phyloP scores from a whole-genome alignment of 2,888 invertebrate species.

The Agriopis marginaria region DNA sequence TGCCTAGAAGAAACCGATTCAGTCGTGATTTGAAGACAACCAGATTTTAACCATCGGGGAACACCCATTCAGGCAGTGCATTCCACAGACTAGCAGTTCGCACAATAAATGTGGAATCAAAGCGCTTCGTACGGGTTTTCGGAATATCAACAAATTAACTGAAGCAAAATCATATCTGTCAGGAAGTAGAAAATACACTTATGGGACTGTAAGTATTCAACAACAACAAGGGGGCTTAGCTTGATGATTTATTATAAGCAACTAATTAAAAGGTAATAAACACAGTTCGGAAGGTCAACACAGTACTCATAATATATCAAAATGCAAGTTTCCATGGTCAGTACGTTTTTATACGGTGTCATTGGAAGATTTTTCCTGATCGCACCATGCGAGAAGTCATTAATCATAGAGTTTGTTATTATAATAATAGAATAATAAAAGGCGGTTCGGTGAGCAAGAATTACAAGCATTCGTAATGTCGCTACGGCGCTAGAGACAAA shows the following conservation, averaged over 20 bases:
- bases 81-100: too few species aligned
- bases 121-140: too few species aligned
- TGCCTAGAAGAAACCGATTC: too few species aligned
- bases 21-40: too few species aligned
- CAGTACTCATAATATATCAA: not conserved
- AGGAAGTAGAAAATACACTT: not conserved
- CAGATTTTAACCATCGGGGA: too few species aligned
- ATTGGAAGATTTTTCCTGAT: slow-evolving; percentile 33
- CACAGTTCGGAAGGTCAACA: slow-evolving; percentile 14
- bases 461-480: slow-evolving; percentile 53
- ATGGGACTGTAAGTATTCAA: not conserved
- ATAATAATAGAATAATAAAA: slow-evolving; percentile 32
- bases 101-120: too few species aligned
- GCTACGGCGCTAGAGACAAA: slow-evolving; percentile 58
- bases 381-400: slow-evolving; percentile 22
- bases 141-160: too few species aligned
- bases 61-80: too few species aligned
- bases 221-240: not conserved
- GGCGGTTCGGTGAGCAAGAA: slow-evolving; percentile 41
- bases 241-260: slow-evolving; percentile 1
- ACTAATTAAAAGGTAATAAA: slow-evolving; percentile 24
- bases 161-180: not conserved
- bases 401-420: slow-evolving; percentile 31
- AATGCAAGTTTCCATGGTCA: slow-evolving; percentile 24
- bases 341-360: slow-evolving; percentile 22